Conservation (phyloP, 23 tunicate genomes). For the Aplidium turbinatum region DNA sequence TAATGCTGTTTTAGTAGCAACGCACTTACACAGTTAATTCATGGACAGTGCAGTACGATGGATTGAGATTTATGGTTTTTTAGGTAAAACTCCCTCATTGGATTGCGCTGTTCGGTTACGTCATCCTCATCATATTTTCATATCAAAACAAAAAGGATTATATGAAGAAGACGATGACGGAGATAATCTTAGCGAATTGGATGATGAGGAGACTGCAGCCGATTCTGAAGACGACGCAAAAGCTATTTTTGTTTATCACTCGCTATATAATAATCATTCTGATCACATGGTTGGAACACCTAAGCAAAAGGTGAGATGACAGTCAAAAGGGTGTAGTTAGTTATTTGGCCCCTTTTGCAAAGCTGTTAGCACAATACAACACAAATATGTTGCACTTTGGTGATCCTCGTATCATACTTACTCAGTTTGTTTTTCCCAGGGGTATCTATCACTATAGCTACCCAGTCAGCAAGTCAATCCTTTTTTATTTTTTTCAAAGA, state of each 20-base stretch:
- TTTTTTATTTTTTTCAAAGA: too few relatives aligned
- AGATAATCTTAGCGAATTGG: constrained; percentile 12
- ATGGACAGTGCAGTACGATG: too few relatives aligned
- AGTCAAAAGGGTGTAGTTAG: too few relatives aligned
- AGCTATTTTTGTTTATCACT: constrained; percentile 32
- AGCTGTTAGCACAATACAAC: too few relatives aligned
- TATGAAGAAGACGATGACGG: constrained; percentile 26
- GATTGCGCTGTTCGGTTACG: constrained; percentile 16
- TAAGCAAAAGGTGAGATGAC: constrained; percentile 4
- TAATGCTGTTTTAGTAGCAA: too few relatives aligned
- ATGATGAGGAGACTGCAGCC: constrained; percentile 4
- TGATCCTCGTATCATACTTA: too few relatives aligned
- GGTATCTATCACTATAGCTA: too few relatives aligned
- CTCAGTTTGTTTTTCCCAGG: too few relatives aligned
- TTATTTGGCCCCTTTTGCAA: too few relatives aligned
- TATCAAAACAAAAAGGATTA: constrained; percentile 41
- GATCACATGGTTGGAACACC: constrained; percentile 35
- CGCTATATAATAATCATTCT: constrained; percentile 27
- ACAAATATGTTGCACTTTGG: too few relatives aligned
- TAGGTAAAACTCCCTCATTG: constrained; percentile 40
- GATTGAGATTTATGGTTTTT: background rate
- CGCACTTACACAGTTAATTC: too few relatives aligned
- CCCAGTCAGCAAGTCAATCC: too few relatives aligned
- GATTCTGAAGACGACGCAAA: constrained; percentile 15
- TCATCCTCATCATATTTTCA: constrained; percentile 38